Percentiles rank a stretch among this genome's conserved stretches.
phyloP scores from a whole-genome alignment of 2,888 invertebrate genomes.

The Eupsilia transversa region DNA sequence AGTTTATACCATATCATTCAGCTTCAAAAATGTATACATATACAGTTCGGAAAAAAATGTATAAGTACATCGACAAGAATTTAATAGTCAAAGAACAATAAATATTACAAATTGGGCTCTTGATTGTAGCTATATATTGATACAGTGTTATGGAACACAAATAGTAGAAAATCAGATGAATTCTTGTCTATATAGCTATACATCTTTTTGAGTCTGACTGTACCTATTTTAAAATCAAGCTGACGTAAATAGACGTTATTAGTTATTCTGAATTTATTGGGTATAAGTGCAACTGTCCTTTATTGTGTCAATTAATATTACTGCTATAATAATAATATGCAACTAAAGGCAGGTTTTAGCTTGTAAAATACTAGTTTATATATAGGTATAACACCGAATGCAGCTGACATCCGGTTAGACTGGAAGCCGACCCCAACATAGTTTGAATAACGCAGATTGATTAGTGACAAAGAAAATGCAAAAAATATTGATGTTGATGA shows the following conservation, averaged over 20 bases:
- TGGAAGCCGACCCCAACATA: too few relatives aligned
- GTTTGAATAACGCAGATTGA: too few relatives aligned
- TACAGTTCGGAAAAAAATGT: too few relatives aligned
- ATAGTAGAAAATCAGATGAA: background rate
- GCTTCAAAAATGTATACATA: background rate
- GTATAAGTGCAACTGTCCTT: background rate
- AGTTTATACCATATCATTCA: background rate
- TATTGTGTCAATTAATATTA: background rate
- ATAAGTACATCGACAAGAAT: too few relatives aligned
- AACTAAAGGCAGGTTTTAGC: background rate
- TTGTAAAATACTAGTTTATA: background rate
- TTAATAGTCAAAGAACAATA: too few relatives aligned
- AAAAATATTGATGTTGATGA: background rate
- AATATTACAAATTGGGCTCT: background rate
- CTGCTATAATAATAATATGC: too few relatives aligned
- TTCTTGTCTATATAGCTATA: background rate
- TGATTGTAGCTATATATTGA: background rate
- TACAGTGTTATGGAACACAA: background rate
- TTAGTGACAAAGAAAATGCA: background rate
- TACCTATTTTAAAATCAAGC: background rate
- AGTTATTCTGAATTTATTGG: background rate
- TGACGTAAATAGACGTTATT: background rate
- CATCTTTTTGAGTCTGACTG: background rate
- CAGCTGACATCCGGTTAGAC: background rate
- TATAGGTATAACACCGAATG: too few relatives aligned